phyloP scores from a whole-genome alignment of 2,888 invertebrate genomes.

The Apomyelois bistriatella region DNA sequence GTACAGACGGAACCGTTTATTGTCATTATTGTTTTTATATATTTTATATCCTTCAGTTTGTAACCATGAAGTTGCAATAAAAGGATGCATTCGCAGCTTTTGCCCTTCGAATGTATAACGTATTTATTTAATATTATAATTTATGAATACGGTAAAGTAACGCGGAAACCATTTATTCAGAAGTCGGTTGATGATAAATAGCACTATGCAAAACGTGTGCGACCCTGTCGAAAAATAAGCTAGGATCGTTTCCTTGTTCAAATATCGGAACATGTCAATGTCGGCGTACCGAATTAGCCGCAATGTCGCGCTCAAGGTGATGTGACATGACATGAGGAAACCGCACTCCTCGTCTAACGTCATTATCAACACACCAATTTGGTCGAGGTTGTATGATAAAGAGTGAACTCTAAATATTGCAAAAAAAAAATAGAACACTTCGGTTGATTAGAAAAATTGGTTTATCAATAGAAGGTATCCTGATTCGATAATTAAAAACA shows the following conservation, averaged over 20 bases:
- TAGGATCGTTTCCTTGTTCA: conserved; percentile 64
- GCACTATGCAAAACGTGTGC: conserved; percentile 22
- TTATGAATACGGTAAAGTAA: neutral
- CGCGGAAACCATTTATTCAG: conserved; percentile 13
- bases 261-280: conserved; percentile 72
- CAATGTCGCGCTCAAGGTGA: conserved; percentile 70
- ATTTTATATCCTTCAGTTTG: no score
- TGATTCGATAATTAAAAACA: no score
- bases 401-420: conserved; percentile 1
- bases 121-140: neutral
- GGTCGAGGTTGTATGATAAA: conserved; percentile 24
- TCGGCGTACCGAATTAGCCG: conserved; percentile 63
- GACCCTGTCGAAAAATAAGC: conserved; percentile 41
- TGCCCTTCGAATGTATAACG: neutral
- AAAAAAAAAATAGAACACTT: no score
- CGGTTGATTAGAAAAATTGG: no score
- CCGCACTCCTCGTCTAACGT: conserved; percentile 31
- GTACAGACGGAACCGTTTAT: no score
- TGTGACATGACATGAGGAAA: conserved; percentile 46
- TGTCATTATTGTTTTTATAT: no score
- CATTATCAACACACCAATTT: conserved; percentile 33
- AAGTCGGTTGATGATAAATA: conserved; percentile 16
- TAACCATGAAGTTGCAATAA: no score
- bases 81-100: no score
- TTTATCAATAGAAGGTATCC: no score